phyloP scores from a whole-genome alignment of 2,113 vertebrate species.

The Lophochroa leadbeateri region DNA sequence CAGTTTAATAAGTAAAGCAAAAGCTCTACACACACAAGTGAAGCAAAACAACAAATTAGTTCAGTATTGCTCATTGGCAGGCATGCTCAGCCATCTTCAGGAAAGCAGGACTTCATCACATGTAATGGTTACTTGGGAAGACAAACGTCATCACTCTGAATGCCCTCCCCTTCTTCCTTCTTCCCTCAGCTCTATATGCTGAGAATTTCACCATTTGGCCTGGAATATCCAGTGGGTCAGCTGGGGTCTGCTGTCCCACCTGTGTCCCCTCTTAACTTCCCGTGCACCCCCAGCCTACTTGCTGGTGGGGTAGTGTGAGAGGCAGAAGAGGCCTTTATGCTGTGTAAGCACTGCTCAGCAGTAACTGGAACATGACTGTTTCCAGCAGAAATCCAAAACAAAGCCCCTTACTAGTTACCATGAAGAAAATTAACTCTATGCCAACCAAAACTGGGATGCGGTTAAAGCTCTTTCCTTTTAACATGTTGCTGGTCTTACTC shows the following conservation, averaged over 20 bases:
- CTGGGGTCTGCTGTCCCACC: background rate
- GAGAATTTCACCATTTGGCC: background rate
- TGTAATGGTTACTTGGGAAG: background rate
- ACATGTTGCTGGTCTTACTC: background rate
- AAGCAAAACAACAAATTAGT: background rate
- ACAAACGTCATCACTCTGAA: background rate
- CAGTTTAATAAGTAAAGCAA: background rate
- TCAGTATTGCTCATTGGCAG: background rate
- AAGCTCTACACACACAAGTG: background rate
- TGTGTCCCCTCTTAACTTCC: background rate
- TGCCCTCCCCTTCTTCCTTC: background rate
- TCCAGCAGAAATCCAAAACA: background rate
- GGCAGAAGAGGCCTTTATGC: background rate
- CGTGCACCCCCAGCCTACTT: background rate
- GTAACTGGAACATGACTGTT: background rate
- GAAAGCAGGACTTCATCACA: background rate
- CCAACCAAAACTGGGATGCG: background rate
- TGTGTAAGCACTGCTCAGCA: background rate
- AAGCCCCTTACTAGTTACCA: background rate
- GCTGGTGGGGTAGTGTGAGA: background rate
- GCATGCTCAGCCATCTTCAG: background rate
- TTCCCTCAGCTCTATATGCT: background rate
- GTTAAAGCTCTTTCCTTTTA: background rate
- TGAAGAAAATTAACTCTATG: background rate
- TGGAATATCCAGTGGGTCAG: background rate